Conservation (phyloP, 2,113 vertebrate species). For the Hucho hucho region DNA sequence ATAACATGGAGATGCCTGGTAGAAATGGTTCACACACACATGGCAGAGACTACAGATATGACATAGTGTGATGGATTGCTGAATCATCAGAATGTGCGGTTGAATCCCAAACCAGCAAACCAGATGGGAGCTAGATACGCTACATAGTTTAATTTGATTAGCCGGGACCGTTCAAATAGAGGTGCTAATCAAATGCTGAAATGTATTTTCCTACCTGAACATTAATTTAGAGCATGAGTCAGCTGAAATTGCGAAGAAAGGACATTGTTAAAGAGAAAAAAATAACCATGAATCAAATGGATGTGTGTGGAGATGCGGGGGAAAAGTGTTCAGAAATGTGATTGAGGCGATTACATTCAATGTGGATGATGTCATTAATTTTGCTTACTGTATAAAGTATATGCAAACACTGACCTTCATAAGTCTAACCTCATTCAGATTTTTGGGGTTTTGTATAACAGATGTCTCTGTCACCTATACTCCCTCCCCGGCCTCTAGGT, state of each 20-base stretch:
- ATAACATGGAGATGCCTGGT: background rate
- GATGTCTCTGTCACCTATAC: no score
- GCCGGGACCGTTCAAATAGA: background rate
- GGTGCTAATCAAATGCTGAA: background rate
- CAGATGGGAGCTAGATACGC: background rate
- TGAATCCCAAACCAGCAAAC: constrained; percentile 10
- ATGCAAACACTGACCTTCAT: background rate
- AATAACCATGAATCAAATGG: background rate
- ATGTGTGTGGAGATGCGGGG: background rate
- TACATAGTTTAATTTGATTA: background rate
- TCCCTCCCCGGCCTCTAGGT: no score
- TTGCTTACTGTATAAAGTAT: no score
- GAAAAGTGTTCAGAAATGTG: no score
- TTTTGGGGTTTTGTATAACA: no score
- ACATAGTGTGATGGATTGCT: background rate
- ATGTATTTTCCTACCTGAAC: background rate
- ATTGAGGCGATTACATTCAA: background rate
- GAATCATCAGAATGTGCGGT: background rate
- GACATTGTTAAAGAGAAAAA: constrained; percentile 40
- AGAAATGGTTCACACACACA: background rate
- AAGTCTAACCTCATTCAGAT: no score
- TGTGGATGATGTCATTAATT: no score
- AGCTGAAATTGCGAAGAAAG: constrained; percentile 43
- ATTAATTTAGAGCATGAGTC: constrained; percentile 32
- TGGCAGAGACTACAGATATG: no score